A percentile compares a stretch with the other conserved stretches of the same genome.
phyloP scores from a whole-genome alignment of 2,797 vertebrate species.

The Mus spretus region DNA sequence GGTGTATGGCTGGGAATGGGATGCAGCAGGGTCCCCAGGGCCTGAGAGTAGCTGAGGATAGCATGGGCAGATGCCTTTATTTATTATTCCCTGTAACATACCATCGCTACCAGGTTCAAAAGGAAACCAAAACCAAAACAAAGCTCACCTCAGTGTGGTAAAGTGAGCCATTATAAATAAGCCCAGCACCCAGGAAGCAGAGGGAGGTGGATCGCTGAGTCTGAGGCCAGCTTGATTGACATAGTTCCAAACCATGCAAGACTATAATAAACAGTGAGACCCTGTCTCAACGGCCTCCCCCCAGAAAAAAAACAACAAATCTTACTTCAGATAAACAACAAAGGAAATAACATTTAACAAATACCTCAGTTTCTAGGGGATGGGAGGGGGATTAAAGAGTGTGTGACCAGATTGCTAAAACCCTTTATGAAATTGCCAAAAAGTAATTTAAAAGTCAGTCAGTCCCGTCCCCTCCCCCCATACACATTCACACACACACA shows the following conservation, averaged over 20 bases:
- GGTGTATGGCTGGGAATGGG: no score
- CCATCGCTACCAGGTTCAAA: neutral
- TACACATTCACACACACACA: neutral
- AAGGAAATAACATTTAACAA: constrained; percentile 8
- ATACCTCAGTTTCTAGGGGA: neutral
- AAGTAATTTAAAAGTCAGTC: neutral
- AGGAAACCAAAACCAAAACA: neutral
- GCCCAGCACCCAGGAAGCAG: neutral
- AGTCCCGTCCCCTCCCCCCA: no score
- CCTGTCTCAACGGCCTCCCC: neutral
- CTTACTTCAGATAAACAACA: constrained; percentile 33
- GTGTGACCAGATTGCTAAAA: neutral
- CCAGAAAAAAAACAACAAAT: neutral
- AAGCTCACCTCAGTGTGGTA: neutral
- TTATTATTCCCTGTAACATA: no score
- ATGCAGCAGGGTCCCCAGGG: no score
- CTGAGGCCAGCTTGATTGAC: neutral
- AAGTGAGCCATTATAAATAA: neutral
- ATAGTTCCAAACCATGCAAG: neutral
- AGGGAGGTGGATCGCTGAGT: neutral
- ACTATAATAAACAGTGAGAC: neutral
- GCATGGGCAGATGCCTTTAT: no score
- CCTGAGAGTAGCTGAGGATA: no score
- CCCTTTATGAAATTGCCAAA: neutral
- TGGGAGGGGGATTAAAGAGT: neutral